phyloP scores from a whole-genome alignment of 2,888 invertebrate species.

The Hymenopus coronatus region DNA sequence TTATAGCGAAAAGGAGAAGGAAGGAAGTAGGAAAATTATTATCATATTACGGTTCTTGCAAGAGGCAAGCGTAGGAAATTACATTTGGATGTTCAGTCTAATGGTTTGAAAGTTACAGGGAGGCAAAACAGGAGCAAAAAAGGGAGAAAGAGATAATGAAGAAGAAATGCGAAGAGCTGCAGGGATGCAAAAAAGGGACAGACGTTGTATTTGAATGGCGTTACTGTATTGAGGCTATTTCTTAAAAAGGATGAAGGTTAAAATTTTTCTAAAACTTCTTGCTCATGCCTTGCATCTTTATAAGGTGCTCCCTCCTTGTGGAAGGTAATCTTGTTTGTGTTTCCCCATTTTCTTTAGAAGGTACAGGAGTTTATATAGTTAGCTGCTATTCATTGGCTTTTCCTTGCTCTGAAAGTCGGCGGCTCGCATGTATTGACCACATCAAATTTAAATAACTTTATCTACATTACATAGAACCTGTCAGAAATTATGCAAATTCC shows the following conservation, averaged over 20 bases:
- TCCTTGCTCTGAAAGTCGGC: background rate
- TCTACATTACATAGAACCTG: background rate
- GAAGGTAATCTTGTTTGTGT: background rate
- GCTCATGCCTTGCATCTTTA: background rate
- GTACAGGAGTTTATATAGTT: background rate
- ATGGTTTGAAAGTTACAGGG: constrained; percentile 4
- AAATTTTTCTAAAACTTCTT: constrained; percentile 2
- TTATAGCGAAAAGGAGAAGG: background rate
- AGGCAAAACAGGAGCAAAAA: background rate
- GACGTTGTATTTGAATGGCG: constrained; percentile 20
- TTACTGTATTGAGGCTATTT: constrained; percentile 26
- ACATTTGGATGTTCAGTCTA: constrained; percentile 27
- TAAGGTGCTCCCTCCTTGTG: background rate
- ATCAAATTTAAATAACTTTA: background rate
- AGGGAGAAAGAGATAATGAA: background rate
- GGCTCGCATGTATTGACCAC: background rate
- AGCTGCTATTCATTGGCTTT: background rate
- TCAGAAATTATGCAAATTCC: constrained; percentile 15
- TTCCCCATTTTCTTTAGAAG: background rate
- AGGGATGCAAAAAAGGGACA: background rate
- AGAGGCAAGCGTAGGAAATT: constrained; percentile 17
- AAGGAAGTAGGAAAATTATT: constrained; percentile 16
- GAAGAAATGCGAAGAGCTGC: constrained; percentile 19
- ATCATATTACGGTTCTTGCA: constrained; percentile 20
- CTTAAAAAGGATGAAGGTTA: constrained; percentile 15